Percentiles rank a stretch among this genome's conserved stretches.
These are phyloP conservation scores for Beroe forskalii DNA, from an alignment of 37 sponge, comb jelly and placozoan genomes.

Conservation along the genomic window DNA sequence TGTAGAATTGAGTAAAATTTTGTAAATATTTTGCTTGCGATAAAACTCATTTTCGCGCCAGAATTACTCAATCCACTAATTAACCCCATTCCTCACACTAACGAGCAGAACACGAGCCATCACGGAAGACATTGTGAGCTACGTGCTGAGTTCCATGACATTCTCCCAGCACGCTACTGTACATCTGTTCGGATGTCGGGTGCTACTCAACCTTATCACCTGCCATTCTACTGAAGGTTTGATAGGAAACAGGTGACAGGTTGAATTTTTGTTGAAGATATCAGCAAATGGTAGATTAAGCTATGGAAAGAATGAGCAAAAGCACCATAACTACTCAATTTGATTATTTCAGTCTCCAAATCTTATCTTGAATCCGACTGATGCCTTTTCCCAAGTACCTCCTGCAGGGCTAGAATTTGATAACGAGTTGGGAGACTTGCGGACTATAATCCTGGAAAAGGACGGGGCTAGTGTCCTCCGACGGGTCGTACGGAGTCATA, in stretches of 20 bases:
- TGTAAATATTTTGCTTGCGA: too few species aligned
- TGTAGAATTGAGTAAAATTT: too few species aligned
- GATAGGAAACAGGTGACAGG: too few species aligned
- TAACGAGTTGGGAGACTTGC: constrained; percentile 20
- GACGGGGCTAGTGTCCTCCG: constrained; percentile 1
- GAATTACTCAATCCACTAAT: too few species aligned
- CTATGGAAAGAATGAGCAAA: too few species aligned
- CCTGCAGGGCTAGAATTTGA: neutral
- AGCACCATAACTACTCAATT: too few species aligned
- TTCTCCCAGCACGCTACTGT: constrained; percentile 28
- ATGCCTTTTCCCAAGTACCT: too few species aligned
- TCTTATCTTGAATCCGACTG: too few species aligned
- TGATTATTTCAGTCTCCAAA: too few species aligned
- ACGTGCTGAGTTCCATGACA: constrained; percentile 2
- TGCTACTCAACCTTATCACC: constrained; percentile 37
- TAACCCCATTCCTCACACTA: neutral
- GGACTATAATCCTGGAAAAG: constrained; percentile 6
- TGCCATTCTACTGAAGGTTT: neutral
- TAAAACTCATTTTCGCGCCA: too few species aligned
- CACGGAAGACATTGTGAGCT: neutral
- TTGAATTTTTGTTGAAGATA: too few species aligned
- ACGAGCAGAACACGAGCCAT: neutral
- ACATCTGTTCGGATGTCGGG: neutral
- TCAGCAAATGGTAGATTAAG: too few species aligned
- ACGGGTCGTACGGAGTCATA: neutral